phyloP scores from a whole-genome alignment of 2,113 vertebrate species.

The Alethe castanea region DNA sequence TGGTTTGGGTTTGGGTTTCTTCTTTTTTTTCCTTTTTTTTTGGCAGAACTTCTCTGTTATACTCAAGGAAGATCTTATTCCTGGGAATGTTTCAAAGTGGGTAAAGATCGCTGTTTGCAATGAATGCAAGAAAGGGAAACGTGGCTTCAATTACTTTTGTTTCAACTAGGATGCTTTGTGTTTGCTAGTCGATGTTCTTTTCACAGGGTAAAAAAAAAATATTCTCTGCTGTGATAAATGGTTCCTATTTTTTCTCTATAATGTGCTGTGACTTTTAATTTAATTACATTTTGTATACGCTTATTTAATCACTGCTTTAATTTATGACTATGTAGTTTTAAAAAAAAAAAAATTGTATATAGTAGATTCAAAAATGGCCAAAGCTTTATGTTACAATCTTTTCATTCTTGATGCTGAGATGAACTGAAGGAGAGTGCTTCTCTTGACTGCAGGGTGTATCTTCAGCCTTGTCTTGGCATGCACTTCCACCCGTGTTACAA shows the following conservation, averaged over 20 bases:
- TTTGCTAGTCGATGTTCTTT: conserved; percentile 86
- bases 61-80: conserved; percentile 80
- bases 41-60: conserved; percentile 82
- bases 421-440: conserved; percentile 76
- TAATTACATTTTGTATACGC: conserved; percentile 90
- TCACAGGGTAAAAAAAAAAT: conserved; percentile 96
- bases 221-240: conserved; percentile 89
- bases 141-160: conserved; percentile 71
- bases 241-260: conserved; percentile 86
- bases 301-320: conserved; percentile 90
- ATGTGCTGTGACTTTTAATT: conserved; percentile 89
- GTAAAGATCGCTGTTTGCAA: conserved; percentile 74
- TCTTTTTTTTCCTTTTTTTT: conserved; percentile 30
- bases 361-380: conserved; percentile 84
- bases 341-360: conserved; percentile 88
- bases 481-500: conserved; percentile 85
- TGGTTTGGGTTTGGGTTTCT: conserved; percentile 63
- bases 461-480: conserved; percentile 82
- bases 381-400: conserved; percentile 89
- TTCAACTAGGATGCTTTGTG: conserved; percentile 79
- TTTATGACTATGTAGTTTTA: conserved; percentile 91
- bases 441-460: conserved; percentile 80
- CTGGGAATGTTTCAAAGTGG: conserved; percentile 77
- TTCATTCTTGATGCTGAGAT: conserved; percentile 81
- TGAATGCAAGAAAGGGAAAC: conserved; percentile 78